These are phyloP conservation scores for Oxyscelio sp. DNA, from an alignment of 2,888 invertebrate genomes.

Conservation along the genomic window DNA sequence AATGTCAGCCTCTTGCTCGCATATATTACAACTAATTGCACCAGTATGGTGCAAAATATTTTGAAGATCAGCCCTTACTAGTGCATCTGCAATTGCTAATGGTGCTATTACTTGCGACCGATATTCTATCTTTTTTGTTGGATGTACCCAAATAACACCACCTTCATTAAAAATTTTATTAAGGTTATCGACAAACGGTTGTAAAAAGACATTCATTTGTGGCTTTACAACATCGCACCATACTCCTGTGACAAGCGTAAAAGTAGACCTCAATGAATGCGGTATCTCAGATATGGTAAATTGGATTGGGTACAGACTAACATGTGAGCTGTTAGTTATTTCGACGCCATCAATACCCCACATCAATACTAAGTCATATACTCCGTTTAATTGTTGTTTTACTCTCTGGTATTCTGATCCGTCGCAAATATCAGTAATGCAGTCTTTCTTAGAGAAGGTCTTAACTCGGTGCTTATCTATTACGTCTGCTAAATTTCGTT, in stretches of 20 bases:
- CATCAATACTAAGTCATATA: conserved; percentile 20
- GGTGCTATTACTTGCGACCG: conserved; percentile 21
- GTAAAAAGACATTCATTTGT: conserved; percentile 15
- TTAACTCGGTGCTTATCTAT: conserved; percentile 17
- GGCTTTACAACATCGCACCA: conserved; percentile 28
- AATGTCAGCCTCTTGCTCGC: not conserved
- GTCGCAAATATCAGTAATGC: conserved; percentile 6
- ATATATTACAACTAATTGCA: not conserved
- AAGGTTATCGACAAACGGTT: conserved; percentile 6
- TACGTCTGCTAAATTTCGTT: conserved; percentile 45
- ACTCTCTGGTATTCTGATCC: conserved; percentile 5
- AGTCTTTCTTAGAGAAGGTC: not conserved
- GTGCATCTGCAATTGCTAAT: conserved; percentile 7
- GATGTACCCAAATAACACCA: conserved; percentile 26
- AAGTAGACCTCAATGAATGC: not conserved
- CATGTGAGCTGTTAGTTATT: conserved; percentile 10
- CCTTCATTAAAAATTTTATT: conserved; percentile 6
- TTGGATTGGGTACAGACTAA: conserved; percentile 26
- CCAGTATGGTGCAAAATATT: conserved; percentile 7
- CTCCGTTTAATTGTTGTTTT: not conserved
- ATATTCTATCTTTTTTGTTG: not conserved
- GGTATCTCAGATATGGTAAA: conserved; percentile 16
- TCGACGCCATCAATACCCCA: conserved; percentile 32
- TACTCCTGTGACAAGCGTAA: conserved; percentile 10
- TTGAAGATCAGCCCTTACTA: conserved; percentile 22